Percentiles rank a stretch among this genome's conserved stretches.
Conservation (phyloP, 2,888 invertebrate species). For the Drosophila nr. perissopoda region DNA sequence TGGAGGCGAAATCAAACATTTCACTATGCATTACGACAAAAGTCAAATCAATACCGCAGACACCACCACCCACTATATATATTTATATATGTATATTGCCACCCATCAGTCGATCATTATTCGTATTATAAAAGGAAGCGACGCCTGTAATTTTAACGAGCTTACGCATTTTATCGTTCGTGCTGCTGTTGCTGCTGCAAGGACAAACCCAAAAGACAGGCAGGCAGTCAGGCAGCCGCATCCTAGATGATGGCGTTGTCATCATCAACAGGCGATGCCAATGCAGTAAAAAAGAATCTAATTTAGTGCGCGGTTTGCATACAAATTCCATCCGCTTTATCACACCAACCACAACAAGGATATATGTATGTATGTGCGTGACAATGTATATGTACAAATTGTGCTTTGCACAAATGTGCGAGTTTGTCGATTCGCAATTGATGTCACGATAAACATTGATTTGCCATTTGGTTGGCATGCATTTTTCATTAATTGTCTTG, state of each 20-base stretch:
- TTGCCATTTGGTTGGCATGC: conserved; percentile 71
- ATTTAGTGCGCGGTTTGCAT: conserved; percentile 84
- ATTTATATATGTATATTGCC: conserved; percentile 6
- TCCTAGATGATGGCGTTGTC: conserved; percentile 48
- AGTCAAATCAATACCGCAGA: conserved; percentile 65
- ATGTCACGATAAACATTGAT: conserved; percentile 84
- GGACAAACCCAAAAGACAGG: conserved; percentile 20
- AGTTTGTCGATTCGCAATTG: conserved; percentile 69
- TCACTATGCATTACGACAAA: conserved; percentile 56
- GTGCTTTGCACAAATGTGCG: not conserved
- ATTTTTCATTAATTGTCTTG: conserved; percentile 83
- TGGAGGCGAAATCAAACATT: conserved; percentile 46
- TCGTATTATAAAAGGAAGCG: conserved; percentile 72
- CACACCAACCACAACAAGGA: conserved; percentile 17
- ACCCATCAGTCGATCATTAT: conserved; percentile 56
- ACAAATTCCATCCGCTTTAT: conserved; percentile 69
- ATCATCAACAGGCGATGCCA: conserved; percentile 68
- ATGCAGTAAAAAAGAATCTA: conserved; percentile 82
- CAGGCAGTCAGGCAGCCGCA: conserved; percentile 20
- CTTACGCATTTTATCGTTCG: conserved; percentile 74
- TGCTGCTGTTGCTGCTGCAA: conserved; percentile 37
- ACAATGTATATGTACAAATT: conserved; percentile 55
- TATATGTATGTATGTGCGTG: conserved; percentile 51
- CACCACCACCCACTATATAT: not conserved
- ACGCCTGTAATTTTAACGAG: conserved; percentile 77